Base-by-base conservation (phyloP, 2,113 vertebrate species). In the Montifringilla adamsi region DNA sequence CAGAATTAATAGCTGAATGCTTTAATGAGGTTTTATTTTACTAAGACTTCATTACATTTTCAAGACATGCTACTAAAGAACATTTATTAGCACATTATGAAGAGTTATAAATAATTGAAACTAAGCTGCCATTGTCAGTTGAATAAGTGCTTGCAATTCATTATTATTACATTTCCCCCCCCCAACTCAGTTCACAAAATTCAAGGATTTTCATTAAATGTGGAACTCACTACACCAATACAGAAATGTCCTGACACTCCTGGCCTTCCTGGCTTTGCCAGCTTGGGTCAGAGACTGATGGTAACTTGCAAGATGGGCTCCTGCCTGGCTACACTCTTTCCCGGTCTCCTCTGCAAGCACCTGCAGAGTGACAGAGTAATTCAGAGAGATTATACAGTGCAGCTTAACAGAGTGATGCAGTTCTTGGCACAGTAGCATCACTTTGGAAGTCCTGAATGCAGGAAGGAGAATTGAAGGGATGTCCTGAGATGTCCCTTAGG, bases 31-130 rank as follows among this genome's bases (percentile, higher is more conserved):
- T 73, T 93, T 95, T 84, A 62, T 92, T 92, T 94, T 87, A 58
- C 67, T 58, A 91, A 74, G 47, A 58, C 73, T 88, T 94, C 79
- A 95, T 95, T 92, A 93, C 52, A 55, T 89, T 95, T 95, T 94
- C 85, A 89, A 89, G 93, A 59, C 59, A 28, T 41, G 27, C 53
- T 83, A 76, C 74, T 93, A 78, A 73, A 91, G 90, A 86, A 93
- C 84, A 93, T 88, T 80, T 95, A 95, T 96, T 95, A 90, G 78
- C 52, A 89, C 37, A 76, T 95, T 93, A 93, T 88, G 53, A 92
- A 91, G 78, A 46, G 59, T 63, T 90, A 93, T 93, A 91, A 96
- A 96, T 95, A 95, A 95, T 94, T 93, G 87, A 95, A 93, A 87
- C 44, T 89, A 86, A 90, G 58, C 81, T 88, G 53, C 41, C 33